Percentiles rank a stretch among this genome's conserved stretches.
Evolutionary conservation across 2,888 invertebrate species (phyloP).

Genomic region (Brenthis daphne): DNA sequence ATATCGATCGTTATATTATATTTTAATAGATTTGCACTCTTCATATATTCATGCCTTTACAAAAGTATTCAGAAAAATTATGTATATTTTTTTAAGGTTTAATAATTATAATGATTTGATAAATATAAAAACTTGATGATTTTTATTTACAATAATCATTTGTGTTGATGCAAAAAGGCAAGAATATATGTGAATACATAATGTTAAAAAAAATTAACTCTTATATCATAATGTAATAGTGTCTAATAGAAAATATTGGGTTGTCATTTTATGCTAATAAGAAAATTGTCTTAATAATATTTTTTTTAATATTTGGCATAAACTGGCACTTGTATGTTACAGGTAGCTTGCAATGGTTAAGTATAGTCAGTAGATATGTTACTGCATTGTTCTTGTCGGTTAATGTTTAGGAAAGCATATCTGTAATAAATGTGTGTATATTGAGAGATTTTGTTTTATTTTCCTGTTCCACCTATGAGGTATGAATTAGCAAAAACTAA

Average conservation of each 20-base stretch:
- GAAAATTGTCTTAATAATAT: slow-evolving; percentile 6
- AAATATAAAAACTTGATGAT: not conserved
- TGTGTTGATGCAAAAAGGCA: not conserved
- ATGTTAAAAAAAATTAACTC: slow-evolving; percentile 7
- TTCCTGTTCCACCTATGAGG: slow-evolving; percentile 22
- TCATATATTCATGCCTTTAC: slow-evolving; percentile 10
- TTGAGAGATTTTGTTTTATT: slow-evolving; percentile 52
- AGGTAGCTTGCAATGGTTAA: slow-evolving; percentile 34
- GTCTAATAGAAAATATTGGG: slow-evolving; percentile 18
- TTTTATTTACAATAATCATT: not conserved
- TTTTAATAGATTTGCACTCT: slow-evolving; percentile 9
- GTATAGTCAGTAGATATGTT: slow-evolving; percentile 50
- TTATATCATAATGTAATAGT: slow-evolving; percentile 12
- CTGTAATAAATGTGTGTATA: slow-evolving; percentile 82
- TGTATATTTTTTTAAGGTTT: not conserved
- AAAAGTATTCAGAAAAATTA: not conserved
- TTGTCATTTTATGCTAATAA: slow-evolving; percentile 25
- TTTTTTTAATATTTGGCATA: slow-evolving; percentile 23
- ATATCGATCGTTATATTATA: slow-evolving; percentile 13
- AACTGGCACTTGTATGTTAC: slow-evolving; percentile 28
- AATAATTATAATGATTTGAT: not conserved
- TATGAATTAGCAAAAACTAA: not conserved
- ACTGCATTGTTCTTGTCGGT: slow-evolving; percentile 71
- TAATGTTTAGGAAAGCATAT: slow-evolving; percentile 77
- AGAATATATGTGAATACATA: slow-evolving; percentile 7